Conservation (phyloP, 1,140 invertebrate genomes). For the Brevipalpus yothersi region DNA sequence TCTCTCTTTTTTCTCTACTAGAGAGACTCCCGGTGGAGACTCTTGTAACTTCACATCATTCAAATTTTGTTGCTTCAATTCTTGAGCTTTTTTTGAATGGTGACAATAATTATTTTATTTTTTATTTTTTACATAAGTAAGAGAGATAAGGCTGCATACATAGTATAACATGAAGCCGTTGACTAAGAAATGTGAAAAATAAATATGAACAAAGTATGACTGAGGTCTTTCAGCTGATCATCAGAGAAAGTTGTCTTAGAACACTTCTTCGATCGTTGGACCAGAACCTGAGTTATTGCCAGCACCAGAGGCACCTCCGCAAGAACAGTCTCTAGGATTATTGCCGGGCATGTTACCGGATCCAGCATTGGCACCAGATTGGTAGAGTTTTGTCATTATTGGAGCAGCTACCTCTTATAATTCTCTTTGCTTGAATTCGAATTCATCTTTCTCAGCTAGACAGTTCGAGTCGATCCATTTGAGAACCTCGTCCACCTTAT, state of each 20-base stretch:
- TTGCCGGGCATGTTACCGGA: slow-evolving; percentile 9
- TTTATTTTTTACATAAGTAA: no score
- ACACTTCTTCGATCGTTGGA: slow-evolving; percentile 29
- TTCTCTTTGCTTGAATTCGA: slow-evolving; percentile 63
- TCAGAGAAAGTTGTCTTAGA: background rate
- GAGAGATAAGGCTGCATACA: no score
- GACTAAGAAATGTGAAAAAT: no score
- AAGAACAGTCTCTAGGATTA: slow-evolving; percentile 7
- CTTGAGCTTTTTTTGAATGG: no score
- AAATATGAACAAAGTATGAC: no score
- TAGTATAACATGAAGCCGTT: no score
- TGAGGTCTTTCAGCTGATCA: no score
- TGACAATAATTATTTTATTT: no score
- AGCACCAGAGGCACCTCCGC: background rate
- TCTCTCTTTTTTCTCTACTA: no score
- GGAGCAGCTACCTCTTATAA: slow-evolving; percentile 19
- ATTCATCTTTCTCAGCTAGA: slow-evolving; percentile 58
- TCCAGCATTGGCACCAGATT: slow-evolving; percentile 15
- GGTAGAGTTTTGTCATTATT: slow-evolving; percentile 22
- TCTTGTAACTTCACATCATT: no score
- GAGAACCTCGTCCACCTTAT: slow-evolving; percentile 78
- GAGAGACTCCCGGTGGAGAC: no score
- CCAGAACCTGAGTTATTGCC: slow-evolving; percentile 11
- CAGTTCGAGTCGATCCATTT: slow-evolving; percentile 75
- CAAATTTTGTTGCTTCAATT: no score